Conservation (phyloP, 1,140 invertebrate species). For the Anastrepha ludens region DNA sequence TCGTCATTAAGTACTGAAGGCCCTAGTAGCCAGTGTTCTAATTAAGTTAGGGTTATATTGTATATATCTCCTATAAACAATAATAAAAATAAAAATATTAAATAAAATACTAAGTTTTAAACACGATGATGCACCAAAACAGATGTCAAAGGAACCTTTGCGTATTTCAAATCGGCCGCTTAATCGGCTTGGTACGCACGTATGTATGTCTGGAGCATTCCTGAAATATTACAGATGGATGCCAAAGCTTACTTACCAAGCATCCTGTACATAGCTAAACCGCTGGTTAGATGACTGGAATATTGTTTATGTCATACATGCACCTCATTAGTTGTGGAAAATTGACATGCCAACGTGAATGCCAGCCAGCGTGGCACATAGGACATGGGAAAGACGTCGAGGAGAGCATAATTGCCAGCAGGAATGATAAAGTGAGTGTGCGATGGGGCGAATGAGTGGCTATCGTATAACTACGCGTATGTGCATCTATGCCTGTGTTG, state of each 20-base stretch:
- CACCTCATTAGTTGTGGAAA: constrained; percentile 51
- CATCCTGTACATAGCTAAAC: neutral
- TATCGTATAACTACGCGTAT: neutral
- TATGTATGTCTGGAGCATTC: neutral
- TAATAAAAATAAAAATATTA: too few species aligned
- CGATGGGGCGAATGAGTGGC: neutral
- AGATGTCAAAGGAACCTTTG: neutral
- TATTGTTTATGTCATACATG: constrained; percentile 53
- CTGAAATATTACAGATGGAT: neutral
- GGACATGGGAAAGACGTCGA: too few species aligned
- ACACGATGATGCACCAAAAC: too few species aligned
- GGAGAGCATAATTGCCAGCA: constrained; percentile 27
- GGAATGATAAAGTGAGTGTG: neutral
- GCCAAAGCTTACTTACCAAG: neutral
- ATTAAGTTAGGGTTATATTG: too few species aligned
- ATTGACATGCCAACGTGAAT: constrained; percentile 13
- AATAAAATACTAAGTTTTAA: too few species aligned
- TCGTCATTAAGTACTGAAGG: too few species aligned
- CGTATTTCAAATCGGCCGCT: constrained; percentile 5
- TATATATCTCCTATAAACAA: too few species aligned
- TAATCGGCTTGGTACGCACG: neutral
- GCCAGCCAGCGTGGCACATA: neutral
- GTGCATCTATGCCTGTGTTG: neutral
- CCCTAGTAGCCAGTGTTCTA: too few species aligned
- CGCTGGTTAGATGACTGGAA: neutral